phyloP scores from a whole-genome alignment of 2,797 vertebrate genomes.

The Orestias chungarensis region DNA sequence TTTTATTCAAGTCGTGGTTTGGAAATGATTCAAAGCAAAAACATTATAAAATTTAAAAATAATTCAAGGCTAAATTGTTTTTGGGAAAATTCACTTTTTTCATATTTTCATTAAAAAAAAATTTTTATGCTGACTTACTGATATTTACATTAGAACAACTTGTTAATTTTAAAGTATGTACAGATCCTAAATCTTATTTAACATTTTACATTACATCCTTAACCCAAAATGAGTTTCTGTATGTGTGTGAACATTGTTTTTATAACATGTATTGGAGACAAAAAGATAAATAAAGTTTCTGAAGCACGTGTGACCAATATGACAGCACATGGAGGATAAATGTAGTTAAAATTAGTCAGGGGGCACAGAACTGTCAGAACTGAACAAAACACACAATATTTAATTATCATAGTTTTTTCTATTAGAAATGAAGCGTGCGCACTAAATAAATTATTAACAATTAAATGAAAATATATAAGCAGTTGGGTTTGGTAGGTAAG shows the following conservation, averaged over 20 bases:
- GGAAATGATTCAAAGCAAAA: not conserved
- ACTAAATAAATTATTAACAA: not conserved
- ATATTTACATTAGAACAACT: not conserved
- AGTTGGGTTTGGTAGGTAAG: too few species aligned
- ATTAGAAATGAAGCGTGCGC: not conserved
- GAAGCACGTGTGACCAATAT: too few species aligned
- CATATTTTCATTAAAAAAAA: not conserved
- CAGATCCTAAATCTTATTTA: not conserved
- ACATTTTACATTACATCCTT: not conserved
- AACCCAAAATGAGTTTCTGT: not conserved
- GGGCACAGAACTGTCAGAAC: not conserved
- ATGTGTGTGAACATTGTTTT: too few species aligned
- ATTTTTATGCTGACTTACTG: not conserved
- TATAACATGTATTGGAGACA: too few species aligned
- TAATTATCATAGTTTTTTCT: too few species aligned
- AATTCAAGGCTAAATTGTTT: not conserved
- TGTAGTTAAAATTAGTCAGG: not conserved
- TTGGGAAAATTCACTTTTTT: not conserved
- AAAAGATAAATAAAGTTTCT: too few species aligned
- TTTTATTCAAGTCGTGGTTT: not conserved
- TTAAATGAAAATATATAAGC: not conserved
- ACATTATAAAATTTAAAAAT: not conserved
- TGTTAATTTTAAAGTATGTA: not conserved
- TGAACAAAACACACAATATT: too few species aligned
- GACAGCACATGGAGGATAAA: too few species aligned